Evolutionary conservation across 2,888 invertebrate genomes (phyloP), one percentile per base, ranked within the genome.

Genomic region (Torymus aiolomorphi): DNA sequence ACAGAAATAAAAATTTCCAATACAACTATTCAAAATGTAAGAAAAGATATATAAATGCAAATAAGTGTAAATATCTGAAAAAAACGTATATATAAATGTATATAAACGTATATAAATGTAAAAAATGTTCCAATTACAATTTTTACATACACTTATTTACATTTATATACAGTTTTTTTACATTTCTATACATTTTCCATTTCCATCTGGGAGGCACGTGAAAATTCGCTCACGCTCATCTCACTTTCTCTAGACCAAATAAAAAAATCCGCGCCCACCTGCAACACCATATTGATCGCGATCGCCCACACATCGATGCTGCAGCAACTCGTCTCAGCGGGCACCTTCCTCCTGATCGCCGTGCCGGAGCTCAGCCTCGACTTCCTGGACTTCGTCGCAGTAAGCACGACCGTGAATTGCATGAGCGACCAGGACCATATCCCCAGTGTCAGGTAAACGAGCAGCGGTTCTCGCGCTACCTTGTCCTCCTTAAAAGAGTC

Each of bases 361-460:
- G 88, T 87, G 42, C 90, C 89, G 0, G 92, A 91, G 0, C 92
- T 92, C 11, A 96, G 93, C 11, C 96, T 90, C 0, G 95, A 94
- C 89, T 96, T 94, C 82, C 96, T 91, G 0, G 95, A 95, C 89
- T 96, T 94, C 5, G 97, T 96, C 0, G 97, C 97, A 0, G 98
- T 98, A 49, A 98, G 92, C 0, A 98, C 97, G 69, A 98, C 96
- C 0, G 97, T 97, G 90, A 98, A 98, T 91, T 98, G 98, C 91
- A 98, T 93, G 57, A 98, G 92, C 62, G 97, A 97, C 95, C 97
- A 96, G 5, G 97, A 91, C 97, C 97, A 98, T 84, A 97, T 97
- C 0, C 95, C 95, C 83, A 98, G 91, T 0, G 98, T 97, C 8
- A 97, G 92, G 24, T 95, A 94, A 0, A 97, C 97, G 49, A 98